Evolutionary conservation across 2,113 vertebrate species (phyloP), one percentile per base, ranked within the genome.

Genomic region (Silurus meridionalis): DNA sequence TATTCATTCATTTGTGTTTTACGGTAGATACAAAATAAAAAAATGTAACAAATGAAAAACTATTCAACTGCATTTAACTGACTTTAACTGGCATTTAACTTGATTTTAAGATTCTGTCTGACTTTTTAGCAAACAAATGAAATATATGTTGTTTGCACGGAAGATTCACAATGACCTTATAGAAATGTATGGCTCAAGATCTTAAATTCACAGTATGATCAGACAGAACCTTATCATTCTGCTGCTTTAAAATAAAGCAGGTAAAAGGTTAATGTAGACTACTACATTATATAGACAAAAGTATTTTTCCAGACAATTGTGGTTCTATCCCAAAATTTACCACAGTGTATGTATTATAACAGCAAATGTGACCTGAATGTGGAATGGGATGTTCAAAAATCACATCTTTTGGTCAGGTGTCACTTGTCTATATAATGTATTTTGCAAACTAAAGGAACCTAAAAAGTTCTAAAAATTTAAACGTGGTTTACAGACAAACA

Each of bases 1-100:
- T 82, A 82, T 64, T 82, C 46, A 82, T 60, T 52, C 80, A 15
- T 77, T n/a, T 55, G 50, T 55, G 19, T 55, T 77, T 77, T 77
- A 77, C 6, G 5, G 21, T 53, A 55, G 46, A 11, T 75, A 75
- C 48, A 75, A 15, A 8, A 17, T 52, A 3, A 52, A 48, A 72
- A 72, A 72, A 5, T 28, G 25, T 46, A 72, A n/a, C 37, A 19
- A 71, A 71, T 17, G 37, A 50, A 50, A 74, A 5, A 52, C 13
- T 6, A 71, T 37, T 6, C 17, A 71, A 71, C 2, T 46, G 2
- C 37, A 71, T 71, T 71, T 8, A 28, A 15, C 11, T 37, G 67
- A 71, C 67, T 19, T 23, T n/a, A n/a, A n/a, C n/a, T n/a, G n/a
- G n/a, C n/a, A n/a, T n/a, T n/a, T n/a, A n/a, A n/a, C n/a, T n/a